Evolutionary conservation across 1,140 invertebrate species (phyloP).

Genomic region (Solenopsis invicta): DNA sequence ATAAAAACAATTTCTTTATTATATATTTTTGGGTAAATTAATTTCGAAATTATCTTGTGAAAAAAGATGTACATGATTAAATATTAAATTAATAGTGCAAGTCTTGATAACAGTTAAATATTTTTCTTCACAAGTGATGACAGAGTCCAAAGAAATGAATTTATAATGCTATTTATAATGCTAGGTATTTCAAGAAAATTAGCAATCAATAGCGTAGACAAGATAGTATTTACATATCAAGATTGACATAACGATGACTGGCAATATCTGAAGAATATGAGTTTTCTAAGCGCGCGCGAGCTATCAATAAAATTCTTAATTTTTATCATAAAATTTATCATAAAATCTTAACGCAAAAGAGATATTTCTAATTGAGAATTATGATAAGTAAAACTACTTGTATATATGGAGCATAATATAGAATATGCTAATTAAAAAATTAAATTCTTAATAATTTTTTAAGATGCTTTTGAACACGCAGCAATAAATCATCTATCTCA

Average conservation of each 20-base stretch:
- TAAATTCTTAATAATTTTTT: constrained; percentile 7
- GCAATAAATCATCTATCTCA: neutral
- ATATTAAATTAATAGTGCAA: constrained; percentile 6
- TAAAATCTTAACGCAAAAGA: neutral
- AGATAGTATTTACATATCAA: constrained; percentile 26
- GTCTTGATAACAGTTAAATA: neutral
- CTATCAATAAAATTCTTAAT: neutral
- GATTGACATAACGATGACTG: neutral
- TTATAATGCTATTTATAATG: neutral
- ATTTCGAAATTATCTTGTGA: neutral
- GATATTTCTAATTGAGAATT: neutral
- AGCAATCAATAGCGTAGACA: constrained; percentile 5
- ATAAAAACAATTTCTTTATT: neutral
- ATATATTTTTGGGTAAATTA: neutral
- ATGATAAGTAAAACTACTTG: neutral
- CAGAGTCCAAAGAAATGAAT: neutral
- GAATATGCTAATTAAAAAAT: neutral
- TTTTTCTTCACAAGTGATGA: neutral
- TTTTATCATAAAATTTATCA: neutral
- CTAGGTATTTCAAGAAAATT: neutral
- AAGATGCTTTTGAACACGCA: neutral
- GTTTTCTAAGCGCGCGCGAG: neutral
- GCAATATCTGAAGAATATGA: neutral
- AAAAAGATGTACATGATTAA: neutral
- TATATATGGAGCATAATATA: neutral